A percentile compares a stretch with the other conserved stretches of the same genome.
These are phyloP conservation scores for Osmoderma eremita DNA, from an alignment of 2,888 invertebrate species.

Conservation along the genomic window DNA sequence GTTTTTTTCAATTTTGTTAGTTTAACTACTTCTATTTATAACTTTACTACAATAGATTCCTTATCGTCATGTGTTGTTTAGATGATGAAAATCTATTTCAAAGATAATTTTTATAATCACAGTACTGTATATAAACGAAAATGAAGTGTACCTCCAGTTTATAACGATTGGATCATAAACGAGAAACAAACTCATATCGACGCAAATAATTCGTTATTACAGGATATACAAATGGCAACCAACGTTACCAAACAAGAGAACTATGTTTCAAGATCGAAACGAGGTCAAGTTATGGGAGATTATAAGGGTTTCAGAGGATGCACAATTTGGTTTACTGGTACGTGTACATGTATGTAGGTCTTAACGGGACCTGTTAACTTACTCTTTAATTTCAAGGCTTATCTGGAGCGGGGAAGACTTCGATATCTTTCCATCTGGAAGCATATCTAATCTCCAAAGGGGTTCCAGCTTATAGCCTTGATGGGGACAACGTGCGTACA, in stretches of 20 bases:
- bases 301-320: conserved; percentile 90
- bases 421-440: conserved; percentile 94
- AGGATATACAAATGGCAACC: conserved; percentile 79
- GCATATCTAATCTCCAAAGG: conserved; percentile 86
- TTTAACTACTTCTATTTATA: too few species aligned
- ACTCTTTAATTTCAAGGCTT: conserved; percentile 46
- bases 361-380: too few species aligned
- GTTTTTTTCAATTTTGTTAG: too few species aligned
- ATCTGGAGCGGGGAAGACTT: conserved; percentile 95
- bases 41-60: too few species aligned
- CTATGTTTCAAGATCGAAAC: conserved; percentile 88
- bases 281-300: conserved; percentile 87
- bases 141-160: too few species aligned
- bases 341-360: not conserved
- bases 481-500: conserved; percentile 95
- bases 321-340: conserved; percentile 95
- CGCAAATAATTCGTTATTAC: not conserved
- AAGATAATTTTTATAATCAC: too few species aligned
- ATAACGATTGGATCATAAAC: too few species aligned
- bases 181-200: too few species aligned
- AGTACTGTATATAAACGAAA: too few species aligned
- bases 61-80: too few species aligned
- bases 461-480: conserved; percentile 93
- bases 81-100: too few species aligned
- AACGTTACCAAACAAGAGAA: conserved; percentile 93